Base-by-base conservation (phyloP, 1,140 invertebrate species). In the Ostrea edulis region DNA sequence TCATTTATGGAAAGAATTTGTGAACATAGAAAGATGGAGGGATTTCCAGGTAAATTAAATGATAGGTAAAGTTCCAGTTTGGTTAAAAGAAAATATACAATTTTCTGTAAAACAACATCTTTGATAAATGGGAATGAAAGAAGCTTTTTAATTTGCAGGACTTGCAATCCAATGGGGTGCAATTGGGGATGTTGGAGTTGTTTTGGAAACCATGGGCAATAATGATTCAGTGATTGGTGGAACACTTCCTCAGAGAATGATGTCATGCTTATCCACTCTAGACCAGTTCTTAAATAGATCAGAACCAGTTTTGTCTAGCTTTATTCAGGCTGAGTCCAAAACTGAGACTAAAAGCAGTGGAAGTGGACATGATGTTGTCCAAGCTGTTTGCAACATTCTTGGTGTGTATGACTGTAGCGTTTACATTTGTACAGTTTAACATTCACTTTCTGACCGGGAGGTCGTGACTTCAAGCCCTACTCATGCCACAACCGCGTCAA, bases 111-210 rank as follows among this genome's bases (percentile, higher is more conserved):
- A 44, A 44, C 2, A 44, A 44, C 35, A 44, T 44, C 35, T 44
- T 5, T 44, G 35, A 44, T 5, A 44, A 44, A 44, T 44, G 35
- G 35, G 35, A 44, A 44, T 44, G 35, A 44, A 44, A 5, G 5
- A 44, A 81, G 29, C 29, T 7, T 9, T 22, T 83, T 14, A 14
- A 51, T 53, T 83, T 81, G 5, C 55, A 92, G 96, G 95, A 87
- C 92, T 98, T 22, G 98, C 98, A 29, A 98, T 99, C 90, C 98
- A 99, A 94, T 99, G 98, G 98, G 99, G 99, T 91, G 98, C 98
- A 68, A 98, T 99, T 92, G 98, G 98, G 88, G 98, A 99, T 95
- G 99, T 99, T 22, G 98, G 98, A 86, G 95, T 99, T 51, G 96
- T 99, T 85, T 93, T 97, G 88, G 98, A 99, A 89, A 97, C 96